phyloP scores from a whole-genome alignment of 1,140 invertebrate species.

The Cephus cinctus region DNA sequence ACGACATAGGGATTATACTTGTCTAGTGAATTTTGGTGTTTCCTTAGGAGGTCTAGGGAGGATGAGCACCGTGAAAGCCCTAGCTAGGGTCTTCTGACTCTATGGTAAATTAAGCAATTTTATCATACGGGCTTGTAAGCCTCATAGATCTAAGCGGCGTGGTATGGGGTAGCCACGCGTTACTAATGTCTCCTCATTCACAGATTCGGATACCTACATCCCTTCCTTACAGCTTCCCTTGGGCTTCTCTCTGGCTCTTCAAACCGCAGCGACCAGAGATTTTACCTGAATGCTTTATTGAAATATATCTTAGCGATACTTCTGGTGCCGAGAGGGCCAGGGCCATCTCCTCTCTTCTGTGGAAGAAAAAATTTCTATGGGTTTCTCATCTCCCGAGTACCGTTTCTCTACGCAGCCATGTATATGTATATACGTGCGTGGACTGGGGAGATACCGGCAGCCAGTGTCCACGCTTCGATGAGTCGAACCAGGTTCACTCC shows the following conservation, averaged over 20 bases:
- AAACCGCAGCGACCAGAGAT: slow-evolving; percentile 15
- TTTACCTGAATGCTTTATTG: slow-evolving; percentile 25
- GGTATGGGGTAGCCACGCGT: slow-evolving; percentile 29
- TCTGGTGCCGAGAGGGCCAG: slow-evolving; percentile 10
- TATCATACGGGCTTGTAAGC: slow-evolving; percentile 23
- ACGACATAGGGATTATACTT: too few species aligned
- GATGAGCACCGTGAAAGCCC: too few species aligned
- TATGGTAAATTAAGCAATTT: slow-evolving; percentile 41
- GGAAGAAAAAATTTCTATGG: slow-evolving; percentile 11
- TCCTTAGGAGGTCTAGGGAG: background rate
- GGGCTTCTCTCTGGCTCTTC: slow-evolving; percentile 9
- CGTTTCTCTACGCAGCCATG: too few species aligned
- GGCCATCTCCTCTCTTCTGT: too few species aligned
- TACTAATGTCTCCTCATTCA: slow-evolving; percentile 32
- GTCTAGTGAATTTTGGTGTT: too few species aligned
- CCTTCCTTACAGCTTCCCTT: slow-evolving; percentile 7
- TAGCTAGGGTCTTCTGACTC: too few species aligned
- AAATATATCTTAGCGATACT: slow-evolving; percentile 18
- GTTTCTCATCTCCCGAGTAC: background rate
- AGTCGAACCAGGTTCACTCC: too few species aligned
- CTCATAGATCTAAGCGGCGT: slow-evolving; percentile 16
- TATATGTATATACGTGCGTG: slow-evolving; percentile 5
- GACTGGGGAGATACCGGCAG: background rate
- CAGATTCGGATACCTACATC: slow-evolving; percentile 22
- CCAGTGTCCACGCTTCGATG: too few species aligned